Percentiles rank a stretch among this genome's conserved stretches.
Conservation (phyloP, 2,888 invertebrate genomes). For the Chloroclysta siterata region DNA sequence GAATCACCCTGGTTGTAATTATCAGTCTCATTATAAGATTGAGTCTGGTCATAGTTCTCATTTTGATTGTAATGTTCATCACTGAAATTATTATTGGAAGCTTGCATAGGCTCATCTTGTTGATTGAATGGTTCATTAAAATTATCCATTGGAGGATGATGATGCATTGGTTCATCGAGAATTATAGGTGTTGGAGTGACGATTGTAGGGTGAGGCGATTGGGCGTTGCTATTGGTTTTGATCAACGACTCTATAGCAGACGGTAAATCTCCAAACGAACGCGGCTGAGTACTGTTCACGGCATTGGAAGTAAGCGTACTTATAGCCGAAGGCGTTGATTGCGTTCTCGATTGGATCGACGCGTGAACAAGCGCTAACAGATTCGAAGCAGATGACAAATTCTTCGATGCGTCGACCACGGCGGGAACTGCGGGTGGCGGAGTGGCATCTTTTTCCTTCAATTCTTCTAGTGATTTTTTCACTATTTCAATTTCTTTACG, state of each 20-base stretch:
- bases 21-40: slow-evolving; percentile 16
- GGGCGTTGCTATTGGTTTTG: slow-evolving; percentile 23
- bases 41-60: slow-evolving; percentile 31
- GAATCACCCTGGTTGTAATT: slow-evolving; percentile 10
- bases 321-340: slow-evolving; percentile 35
- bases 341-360: slow-evolving; percentile 60
- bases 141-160: slow-evolving; percentile 10
- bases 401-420: slow-evolving; percentile 48
- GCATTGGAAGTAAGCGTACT: slow-evolving; percentile 48
- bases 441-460: slow-evolving; percentile 47
- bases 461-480: slow-evolving; percentile 72
- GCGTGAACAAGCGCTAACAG: slow-evolving; percentile 74
- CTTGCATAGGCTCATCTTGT: slow-evolving; percentile 21
- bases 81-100: slow-evolving; percentile 13
- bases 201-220: not conserved
- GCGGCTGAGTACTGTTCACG: slow-evolving; percentile 63
- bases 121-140: slow-evolving; percentile 21
- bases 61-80: slow-evolving; percentile 20
- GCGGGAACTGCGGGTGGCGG: slow-evolving; percentile 33
- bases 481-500: slow-evolving; percentile 86
- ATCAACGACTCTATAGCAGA: slow-evolving; percentile 19
- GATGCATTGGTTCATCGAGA: slow-evolving; percentile 19
- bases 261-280: slow-evolving; percentile 71
- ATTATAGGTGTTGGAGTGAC: not conserved
- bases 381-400: slow-evolving; percentile 67